These are phyloP conservation scores for Amaurobius ferox DNA, from an alignment of 2,888 invertebrate species.

Conservation along the genomic window DNA sequence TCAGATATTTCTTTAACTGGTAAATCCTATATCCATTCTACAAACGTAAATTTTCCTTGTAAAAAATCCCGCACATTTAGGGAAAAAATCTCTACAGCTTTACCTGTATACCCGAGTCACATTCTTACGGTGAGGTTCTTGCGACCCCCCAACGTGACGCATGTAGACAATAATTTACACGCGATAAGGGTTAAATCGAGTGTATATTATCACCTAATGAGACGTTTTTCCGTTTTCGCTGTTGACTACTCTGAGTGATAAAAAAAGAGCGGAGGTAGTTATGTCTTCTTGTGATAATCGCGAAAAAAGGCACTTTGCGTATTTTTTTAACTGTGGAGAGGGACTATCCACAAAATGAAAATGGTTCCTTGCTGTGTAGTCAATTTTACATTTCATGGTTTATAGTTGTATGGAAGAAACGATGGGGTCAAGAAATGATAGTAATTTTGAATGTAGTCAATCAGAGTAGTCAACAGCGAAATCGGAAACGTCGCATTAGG, in stretches of 20 bases:
- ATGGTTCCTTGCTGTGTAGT: neutral
- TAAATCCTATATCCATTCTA: too few species aligned
- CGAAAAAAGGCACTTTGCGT: neutral
- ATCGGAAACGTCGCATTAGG: conserved; percentile 46
- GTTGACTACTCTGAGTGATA: conserved; percentile 46
- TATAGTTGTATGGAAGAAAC: too few species aligned
- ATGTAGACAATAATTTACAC: conserved; percentile 59
- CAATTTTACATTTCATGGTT: too few species aligned
- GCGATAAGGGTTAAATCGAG: conserved; percentile 66
- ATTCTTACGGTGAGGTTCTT: neutral
- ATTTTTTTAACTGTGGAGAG: neutral
- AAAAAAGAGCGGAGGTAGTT: neutral
- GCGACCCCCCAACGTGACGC: conserved; percentile 47
- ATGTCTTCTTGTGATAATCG: conserved; percentile 1
- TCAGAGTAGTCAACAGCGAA: conserved; percentile 38
- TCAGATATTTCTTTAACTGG: too few species aligned
- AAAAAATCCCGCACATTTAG: neutral
- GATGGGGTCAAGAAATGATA: too few species aligned
- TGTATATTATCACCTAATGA: conserved; percentile 69
- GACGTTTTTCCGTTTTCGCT: conserved; percentile 31
- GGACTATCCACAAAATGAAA: neutral
- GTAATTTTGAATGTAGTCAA: too few species aligned
- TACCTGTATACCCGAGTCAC: neutral
- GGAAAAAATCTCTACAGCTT: neutral
- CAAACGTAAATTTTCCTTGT: too few species aligned